Percentiles rank a stretch among this genome's conserved stretches.
phyloP scores from a whole-genome alignment of 2,113 vertebrate genomes.

The Lonchura striata region DNA sequence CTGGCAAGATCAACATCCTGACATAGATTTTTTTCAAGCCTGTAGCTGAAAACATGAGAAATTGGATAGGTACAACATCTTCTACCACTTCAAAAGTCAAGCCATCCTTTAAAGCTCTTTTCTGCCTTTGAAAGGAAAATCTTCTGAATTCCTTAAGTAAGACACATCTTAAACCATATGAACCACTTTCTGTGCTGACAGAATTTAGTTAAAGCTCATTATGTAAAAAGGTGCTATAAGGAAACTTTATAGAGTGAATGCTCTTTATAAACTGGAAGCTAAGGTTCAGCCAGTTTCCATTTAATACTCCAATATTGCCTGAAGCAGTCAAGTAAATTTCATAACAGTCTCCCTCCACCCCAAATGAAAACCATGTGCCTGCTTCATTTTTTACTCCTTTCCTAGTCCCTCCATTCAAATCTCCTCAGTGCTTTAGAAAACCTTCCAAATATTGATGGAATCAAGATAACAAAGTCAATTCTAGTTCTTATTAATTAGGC shows the following conservation, averaged over 20 bases:
- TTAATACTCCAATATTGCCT: conserved; percentile 71
- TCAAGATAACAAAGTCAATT: not conserved
- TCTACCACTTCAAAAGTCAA: not conserved
- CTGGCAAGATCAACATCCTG: not conserved
- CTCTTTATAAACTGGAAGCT: conserved; percentile 60
- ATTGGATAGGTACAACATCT: not conserved
- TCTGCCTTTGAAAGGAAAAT: conserved; percentile 47
- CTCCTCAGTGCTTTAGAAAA: conserved; percentile 44
- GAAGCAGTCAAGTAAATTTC: conserved; percentile 65
- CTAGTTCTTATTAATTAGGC: conserved; percentile 36
- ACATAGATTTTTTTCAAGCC: not conserved
- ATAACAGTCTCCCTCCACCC: conserved; percentile 19
- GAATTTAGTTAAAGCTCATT: conserved; percentile 71
- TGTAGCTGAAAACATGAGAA: not conserved
- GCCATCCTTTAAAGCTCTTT: not conserved
- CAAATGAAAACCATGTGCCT: conserved; percentile 76
- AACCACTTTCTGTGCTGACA: conserved; percentile 59
- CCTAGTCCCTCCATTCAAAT: not conserved
- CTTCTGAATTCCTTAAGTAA: conserved; percentile 45
- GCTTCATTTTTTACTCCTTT: not conserved
- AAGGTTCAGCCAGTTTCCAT: conserved; percentile 68
- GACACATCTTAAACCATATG: conserved; percentile 60
- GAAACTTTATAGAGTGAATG: conserved; percentile 69
- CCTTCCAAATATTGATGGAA: conserved; percentile 15
- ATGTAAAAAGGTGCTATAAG: conserved; percentile 68